phyloP scores from a whole-genome alignment of 2,888 invertebrate species.

The Dolichopus griseipennis region DNA sequence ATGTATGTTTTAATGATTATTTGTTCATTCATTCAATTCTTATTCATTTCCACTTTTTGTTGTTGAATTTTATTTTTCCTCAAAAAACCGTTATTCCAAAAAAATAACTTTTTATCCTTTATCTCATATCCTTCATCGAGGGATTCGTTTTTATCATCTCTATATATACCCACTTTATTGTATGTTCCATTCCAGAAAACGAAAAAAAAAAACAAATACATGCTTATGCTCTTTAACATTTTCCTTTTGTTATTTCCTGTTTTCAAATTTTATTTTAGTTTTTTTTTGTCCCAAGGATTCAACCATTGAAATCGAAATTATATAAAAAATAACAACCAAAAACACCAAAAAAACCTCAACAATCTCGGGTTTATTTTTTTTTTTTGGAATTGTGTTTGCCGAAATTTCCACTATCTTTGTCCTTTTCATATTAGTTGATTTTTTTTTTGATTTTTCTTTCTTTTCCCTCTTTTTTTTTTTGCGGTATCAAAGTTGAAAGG shows the following conservation, averaged over 20 bases:
- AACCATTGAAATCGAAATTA: no score
- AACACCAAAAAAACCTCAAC: conserved; percentile 2
- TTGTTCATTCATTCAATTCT: no score
- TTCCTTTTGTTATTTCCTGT: background rate
- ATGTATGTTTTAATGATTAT: no score
- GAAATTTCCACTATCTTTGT: background rate
- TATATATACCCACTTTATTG: background rate
- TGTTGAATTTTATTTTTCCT: background rate
- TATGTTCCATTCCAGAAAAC: no score
- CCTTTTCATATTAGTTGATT: background rate
- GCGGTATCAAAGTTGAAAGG: background rate
- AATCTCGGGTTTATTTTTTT: background rate
- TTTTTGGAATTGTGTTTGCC: no score
- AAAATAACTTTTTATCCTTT: background rate
- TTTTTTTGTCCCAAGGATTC: no score
- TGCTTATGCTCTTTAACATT: background rate
- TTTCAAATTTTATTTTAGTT: background rate
- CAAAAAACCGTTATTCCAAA: background rate
- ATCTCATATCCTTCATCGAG: background rate
- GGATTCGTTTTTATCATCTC: background rate
- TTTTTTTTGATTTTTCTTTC: background rate
- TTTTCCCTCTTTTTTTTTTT: background rate
- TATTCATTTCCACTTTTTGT: background rate
- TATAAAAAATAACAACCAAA: background rate
- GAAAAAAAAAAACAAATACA: background rate